A percentile compares a stretch with the other conserved stretches of the same genome.
Conservation (phyloP, 1,140 invertebrate species). For the Pygmarrhopalites habei region DNA sequence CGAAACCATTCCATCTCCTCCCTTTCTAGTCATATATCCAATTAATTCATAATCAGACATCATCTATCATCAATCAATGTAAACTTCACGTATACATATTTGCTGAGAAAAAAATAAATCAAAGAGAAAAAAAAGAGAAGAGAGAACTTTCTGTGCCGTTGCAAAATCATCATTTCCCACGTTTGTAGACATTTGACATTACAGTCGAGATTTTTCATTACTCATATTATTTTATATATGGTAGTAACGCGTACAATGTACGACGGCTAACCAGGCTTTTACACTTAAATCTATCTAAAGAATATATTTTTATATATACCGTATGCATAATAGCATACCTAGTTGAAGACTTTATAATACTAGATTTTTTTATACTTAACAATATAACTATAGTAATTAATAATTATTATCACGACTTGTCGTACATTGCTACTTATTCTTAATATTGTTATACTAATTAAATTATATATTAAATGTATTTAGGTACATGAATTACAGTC, state of each 20-base stretch:
- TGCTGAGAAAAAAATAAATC: too few species aligned
- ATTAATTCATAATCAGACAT: too few species aligned
- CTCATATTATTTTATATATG: background rate
- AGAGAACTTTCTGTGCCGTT: conserved; percentile 5
- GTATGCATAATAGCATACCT: background rate
- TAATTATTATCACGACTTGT: conserved; percentile 13
- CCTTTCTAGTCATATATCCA: too few species aligned
- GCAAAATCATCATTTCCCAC: conserved; percentile 1
- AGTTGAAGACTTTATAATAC: conserved; percentile 6
- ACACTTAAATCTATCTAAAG: background rate
- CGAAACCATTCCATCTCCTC: too few species aligned
- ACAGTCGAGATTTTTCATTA: background rate
- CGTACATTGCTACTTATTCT: background rate
- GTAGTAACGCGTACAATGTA: background rate
- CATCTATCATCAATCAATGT: too few species aligned
- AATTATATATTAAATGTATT: too few species aligned
- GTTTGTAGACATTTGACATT: background rate
- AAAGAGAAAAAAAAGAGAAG: too few species aligned
- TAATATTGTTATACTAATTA: background rate
- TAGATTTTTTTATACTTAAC: background rate
- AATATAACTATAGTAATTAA: background rate
- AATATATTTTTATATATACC: too few species aligned
- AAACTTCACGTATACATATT: too few species aligned
- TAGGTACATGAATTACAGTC: conserved; percentile 19
- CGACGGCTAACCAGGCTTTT: background rate